phyloP scores from a whole-genome alignment of 2,797 vertebrate species.

The Silurus aristotelis region DNA sequence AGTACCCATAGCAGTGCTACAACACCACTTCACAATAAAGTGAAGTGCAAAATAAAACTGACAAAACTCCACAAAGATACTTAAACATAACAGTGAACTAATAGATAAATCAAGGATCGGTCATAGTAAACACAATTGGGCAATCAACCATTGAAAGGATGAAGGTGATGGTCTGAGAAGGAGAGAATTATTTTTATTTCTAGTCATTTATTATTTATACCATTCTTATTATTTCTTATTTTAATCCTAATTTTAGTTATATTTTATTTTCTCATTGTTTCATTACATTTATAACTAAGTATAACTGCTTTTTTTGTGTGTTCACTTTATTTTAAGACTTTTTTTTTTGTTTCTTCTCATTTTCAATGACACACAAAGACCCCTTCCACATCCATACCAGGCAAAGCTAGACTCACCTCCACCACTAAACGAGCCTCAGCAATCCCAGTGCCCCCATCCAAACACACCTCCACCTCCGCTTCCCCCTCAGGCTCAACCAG shows the following conservation, averaged over 20 bases:
- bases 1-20: background rate
- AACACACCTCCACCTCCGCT: constrained; percentile 65
- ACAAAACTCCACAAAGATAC: background rate
- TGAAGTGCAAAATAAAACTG: background rate
- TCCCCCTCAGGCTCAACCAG: constrained; percentile 55
- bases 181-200: background rate
- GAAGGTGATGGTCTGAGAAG: background rate
- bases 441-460: constrained; percentile 75
- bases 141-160: background rate
- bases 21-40: background rate
- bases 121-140: background rate
- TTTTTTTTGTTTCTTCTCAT: constrained; percentile 60
- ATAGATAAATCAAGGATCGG: background rate
- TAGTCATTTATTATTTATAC: background rate
- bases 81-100: too few species aligned
- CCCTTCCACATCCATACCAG: constrained; percentile 73
- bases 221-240: background rate
- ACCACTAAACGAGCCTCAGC: constrained; percentile 69
- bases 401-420: constrained; percentile 72
- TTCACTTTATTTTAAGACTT: constrained; percentile 18
- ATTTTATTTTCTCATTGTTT: background rate
- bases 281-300: constrained; percentile 1
- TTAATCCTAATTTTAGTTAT: background rate
- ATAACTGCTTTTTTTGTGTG: background rate
- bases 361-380: constrained; percentile 47